Percentiles rank a stretch among this genome's conserved stretches.
Evolutionary conservation across 1,140 invertebrate species (phyloP).

Genomic region (Trichonephila inaurata): DNA sequence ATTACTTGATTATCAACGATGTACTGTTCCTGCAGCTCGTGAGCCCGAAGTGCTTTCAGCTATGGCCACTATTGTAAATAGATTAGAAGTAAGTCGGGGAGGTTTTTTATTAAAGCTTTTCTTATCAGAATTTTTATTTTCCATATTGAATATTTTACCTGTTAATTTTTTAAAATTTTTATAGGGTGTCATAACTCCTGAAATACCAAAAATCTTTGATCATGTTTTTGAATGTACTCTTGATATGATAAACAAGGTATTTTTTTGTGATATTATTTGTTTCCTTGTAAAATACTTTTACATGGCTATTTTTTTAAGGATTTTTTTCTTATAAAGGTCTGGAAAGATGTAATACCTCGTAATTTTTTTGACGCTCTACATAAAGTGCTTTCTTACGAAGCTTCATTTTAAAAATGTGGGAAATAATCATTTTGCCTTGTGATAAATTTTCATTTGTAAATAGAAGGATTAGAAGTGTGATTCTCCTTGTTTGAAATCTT

Average conservation of each 20-base stretch:
- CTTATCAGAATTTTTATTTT: not conserved
- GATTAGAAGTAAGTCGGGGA: conserved; percentile 85
- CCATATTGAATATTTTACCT: not conserved
- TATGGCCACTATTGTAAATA: conserved; percentile 98
- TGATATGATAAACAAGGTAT: conserved; percentile 98
- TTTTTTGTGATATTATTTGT: not conserved
- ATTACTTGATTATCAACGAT: conserved; percentile 97
- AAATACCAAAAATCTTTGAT: conserved; percentile 99
- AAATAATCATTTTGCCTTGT: too few species aligned
- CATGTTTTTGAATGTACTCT: conserved; percentile 99
- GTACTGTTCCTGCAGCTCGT: conserved; percentile 94
- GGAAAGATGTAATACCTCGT: too few species aligned
- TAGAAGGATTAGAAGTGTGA: too few species aligned
- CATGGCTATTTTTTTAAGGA: too few species aligned
- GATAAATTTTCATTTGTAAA: too few species aligned
- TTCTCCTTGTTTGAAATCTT: too few species aligned
- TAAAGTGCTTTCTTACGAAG: too few species aligned
- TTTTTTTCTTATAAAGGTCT: too few species aligned
- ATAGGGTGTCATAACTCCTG: conserved; percentile 91
- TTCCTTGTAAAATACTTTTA: not conserved
- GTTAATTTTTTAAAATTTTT: not conserved
- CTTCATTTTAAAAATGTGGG: too few species aligned
- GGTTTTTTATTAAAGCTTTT: not conserved
- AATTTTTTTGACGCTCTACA: too few species aligned
- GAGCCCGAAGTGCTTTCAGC: conserved; percentile 99